Percentiles rank a stretch among this genome's conserved stretches.
Conservation (phyloP, 2,113 vertebrate genomes). For the Bagarius yarrelli region DNA sequence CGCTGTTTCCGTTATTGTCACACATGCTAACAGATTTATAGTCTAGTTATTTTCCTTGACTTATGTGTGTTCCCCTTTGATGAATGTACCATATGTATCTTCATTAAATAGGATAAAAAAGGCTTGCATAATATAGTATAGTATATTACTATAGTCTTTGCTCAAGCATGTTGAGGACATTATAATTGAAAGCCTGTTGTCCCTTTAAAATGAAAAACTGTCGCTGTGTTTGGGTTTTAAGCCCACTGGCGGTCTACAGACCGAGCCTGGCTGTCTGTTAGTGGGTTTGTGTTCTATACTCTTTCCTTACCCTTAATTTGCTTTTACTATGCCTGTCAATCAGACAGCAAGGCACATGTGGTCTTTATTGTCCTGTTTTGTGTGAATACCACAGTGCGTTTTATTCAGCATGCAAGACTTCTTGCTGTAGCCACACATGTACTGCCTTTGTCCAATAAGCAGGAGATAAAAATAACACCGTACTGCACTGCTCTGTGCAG, state of each 20-base stretch:
- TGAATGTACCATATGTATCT: neutral
- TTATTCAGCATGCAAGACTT: conserved; percentile 30
- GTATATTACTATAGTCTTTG: conserved; percentile 2
- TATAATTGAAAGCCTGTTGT: conserved; percentile 38
- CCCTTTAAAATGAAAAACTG: conserved; percentile 20
- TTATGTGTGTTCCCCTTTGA: neutral
- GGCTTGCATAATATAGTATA: neutral
- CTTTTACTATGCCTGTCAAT: conserved; percentile 40
- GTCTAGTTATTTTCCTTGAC: neutral
- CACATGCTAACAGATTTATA: neutral
- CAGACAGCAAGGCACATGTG: conserved; percentile 32
- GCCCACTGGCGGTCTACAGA: neutral
- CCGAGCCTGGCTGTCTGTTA: neutral
- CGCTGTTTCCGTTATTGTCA: neutral
- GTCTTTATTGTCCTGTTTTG: conserved; percentile 27
- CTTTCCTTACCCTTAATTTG: conserved; percentile 35
- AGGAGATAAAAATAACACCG: conserved; percentile 45
- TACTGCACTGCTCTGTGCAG: conserved; percentile 24
- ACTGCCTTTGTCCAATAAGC: conserved; percentile 38
- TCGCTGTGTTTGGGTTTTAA: conserved; percentile 42
- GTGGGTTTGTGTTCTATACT: conserved; percentile 25
- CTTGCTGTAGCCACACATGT: conserved; percentile 25
- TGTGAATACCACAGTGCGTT: conserved; percentile 1
- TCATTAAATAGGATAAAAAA: neutral
- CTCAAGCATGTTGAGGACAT: conserved; percentile 35